Percentiles rank a stretch among this genome's conserved stretches.
Evolutionary conservation across 2,113 vertebrate species (phyloP).

Genomic region (Ardeotis arabs): DNA sequence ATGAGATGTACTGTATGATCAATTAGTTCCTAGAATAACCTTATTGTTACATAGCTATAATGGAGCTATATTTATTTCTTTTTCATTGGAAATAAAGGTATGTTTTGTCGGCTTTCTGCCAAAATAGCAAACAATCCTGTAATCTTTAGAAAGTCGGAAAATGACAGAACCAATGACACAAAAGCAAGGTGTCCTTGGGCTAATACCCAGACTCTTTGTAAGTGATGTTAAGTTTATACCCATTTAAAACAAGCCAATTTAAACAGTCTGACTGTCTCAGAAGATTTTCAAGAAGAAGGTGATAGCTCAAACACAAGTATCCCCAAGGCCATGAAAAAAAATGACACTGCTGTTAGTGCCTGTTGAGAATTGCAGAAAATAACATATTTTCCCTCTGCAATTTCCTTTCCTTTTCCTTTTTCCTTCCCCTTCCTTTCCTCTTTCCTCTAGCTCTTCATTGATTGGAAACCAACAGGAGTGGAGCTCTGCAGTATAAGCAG

Average conservation of each 20-base stretch:
- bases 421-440: neutral
- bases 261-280: neutral
- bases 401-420: neutral
- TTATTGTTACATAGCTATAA: neutral
- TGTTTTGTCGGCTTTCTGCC: neutral
- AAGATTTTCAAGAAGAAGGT: neutral
- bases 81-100: neutral
- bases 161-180: neutral
- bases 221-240: neutral
- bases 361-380: neutral
- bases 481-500: neutral
- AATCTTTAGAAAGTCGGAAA: neutral
- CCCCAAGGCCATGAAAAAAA: neutral
- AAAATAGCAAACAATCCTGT: constrained; percentile 9
- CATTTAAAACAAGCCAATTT: constrained; percentile 23
- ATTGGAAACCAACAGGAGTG: neutral
- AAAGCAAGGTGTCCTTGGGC: constrained; percentile 40
- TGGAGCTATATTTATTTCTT: neutral
- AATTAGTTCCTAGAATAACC: constrained; percentile 47
- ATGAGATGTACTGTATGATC: neutral
- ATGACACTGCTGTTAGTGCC: neutral
- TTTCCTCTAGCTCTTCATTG: neutral
- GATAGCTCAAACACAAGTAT: neutral
- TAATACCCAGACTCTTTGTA: neutral
- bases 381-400: neutral